phyloP scores from a whole-genome alignment of 2,888 invertebrate genomes.

The Macrophya alboannulata region DNA sequence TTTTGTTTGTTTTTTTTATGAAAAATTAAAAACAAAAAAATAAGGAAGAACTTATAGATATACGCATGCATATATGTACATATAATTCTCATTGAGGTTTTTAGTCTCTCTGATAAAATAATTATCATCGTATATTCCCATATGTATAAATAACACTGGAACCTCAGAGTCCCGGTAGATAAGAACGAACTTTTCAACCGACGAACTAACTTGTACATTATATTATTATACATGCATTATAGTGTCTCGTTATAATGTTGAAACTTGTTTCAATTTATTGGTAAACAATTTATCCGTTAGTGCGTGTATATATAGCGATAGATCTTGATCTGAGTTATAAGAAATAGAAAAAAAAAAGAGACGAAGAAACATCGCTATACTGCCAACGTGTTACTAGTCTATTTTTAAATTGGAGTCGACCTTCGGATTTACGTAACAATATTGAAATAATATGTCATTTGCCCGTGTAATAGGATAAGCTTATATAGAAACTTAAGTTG shows the following conservation, averaged over 20 bases:
- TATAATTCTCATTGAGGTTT: neutral
- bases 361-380: neutral
- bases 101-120: slow-evolving; percentile 23
- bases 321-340: neutral
- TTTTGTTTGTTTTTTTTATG: neutral
- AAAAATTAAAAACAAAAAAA: neutral
- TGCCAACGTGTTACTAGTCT: slow-evolving; percentile 60
- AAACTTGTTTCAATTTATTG: slow-evolving; percentile 1
- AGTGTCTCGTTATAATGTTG: neutral
- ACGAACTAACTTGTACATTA: neutral
- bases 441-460: slow-evolving; percentile 64
- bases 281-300: neutral
- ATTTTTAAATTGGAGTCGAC: slow-evolving; percentile 74
- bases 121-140: neutral
- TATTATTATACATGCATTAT: neutral
- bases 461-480: slow-evolving; percentile 58
- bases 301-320: neutral
- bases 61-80: neutral
- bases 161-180: slow-evolving; percentile 24
- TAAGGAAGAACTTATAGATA: neutral
- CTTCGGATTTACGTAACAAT: slow-evolving; percentile 72
- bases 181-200: slow-evolving; percentile 25
- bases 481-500: slow-evolving; percentile 31
- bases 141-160: neutral
- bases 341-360: neutral